These are phyloP conservation scores for Toxonevra muliebris DNA, from an alignment of 2,888 invertebrate genomes.

Conservation along the genomic window DNA sequence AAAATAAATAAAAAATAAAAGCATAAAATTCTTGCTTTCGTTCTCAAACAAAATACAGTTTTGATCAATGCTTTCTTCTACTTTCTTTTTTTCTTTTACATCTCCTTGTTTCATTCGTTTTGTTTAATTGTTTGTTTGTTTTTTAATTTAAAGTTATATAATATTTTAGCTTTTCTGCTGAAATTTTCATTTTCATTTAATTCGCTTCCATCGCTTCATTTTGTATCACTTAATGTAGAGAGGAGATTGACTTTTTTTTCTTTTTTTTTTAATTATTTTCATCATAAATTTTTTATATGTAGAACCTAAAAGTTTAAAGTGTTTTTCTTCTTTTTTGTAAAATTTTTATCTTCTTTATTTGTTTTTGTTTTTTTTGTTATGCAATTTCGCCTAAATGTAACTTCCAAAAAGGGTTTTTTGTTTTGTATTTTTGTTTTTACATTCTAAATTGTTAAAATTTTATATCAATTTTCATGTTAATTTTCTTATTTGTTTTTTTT, in stretches of 20 bases:
- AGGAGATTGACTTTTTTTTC: neutral
- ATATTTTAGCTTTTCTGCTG: too few species aligned
- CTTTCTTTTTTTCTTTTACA: neutral
- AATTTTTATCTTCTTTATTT: conserved; percentile 4
- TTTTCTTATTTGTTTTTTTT: conserved; percentile 45
- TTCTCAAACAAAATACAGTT: conserved; percentile 38
- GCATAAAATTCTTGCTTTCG: conserved; percentile 19
- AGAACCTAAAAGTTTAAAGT: conserved; percentile 9
- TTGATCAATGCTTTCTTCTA: conserved; percentile 6
- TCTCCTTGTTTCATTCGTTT: too few species aligned
- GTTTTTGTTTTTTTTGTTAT: conserved; percentile 10
- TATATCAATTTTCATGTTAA: conserved; percentile 31
- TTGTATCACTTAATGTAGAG: neutral
- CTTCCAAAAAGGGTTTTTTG: conserved; percentile 20
- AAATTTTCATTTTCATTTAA: too few species aligned
- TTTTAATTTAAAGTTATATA: too few species aligned
- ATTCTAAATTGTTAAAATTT: conserved; percentile 27
- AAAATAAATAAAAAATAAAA: conserved; percentile 32
- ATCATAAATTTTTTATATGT: neutral
- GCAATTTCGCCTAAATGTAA: conserved; percentile 30
- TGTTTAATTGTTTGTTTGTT: too few species aligned
- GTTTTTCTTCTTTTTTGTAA: conserved; percentile 16
- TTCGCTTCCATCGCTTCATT: too few species aligned
- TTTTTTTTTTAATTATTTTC: neutral
- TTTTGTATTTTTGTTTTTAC: neutral